A percentile compares a stretch with the other conserved stretches of the same genome.
These are phyloP conservation scores for Dendrophyllia cribrosa DNA, from an alignment of 64 coral and sea anemone genomes.

Conservation along the genomic window DNA sequence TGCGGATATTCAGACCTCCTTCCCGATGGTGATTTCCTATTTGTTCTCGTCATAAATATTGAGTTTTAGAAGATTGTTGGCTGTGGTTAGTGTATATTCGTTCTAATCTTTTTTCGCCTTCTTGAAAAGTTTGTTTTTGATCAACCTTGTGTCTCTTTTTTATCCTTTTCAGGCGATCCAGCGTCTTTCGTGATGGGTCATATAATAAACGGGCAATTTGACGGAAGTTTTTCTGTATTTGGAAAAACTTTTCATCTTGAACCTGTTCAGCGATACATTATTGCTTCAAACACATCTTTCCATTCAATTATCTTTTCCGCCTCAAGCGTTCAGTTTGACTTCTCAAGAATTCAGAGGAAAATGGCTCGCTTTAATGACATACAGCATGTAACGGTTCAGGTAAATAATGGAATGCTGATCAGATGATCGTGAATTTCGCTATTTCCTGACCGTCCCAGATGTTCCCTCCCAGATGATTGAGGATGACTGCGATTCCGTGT, in stretches of 20 bases:
- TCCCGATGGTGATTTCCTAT: no score
- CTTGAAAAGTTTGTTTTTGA: neutral
- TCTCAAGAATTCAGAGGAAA: slow-evolving; percentile 10
- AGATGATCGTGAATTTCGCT: no score
- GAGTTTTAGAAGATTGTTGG: no score
- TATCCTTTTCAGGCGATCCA: slow-evolving; percentile 31
- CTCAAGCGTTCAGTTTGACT: slow-evolving; percentile 40
- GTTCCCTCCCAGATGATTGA: no score
- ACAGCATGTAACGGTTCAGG: neutral
- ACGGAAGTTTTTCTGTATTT: slow-evolving; percentile 62
- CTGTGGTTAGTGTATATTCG: no score
- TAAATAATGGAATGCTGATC: neutral
- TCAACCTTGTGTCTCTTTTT: neutral
- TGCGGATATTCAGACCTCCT: no score
- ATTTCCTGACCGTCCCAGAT: no score
- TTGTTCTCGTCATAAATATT: no score
- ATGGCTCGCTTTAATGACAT: neutral
- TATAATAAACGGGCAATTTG: slow-evolving; percentile 70
- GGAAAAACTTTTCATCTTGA: slow-evolving; percentile 68
- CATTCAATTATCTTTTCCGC: slow-evolving; percentile 79
- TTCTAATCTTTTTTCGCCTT: no score
- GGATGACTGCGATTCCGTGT: no score
- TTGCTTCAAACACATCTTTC: slow-evolving; percentile 10
- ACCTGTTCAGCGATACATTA: slow-evolving; percentile 44
- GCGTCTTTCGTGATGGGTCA: slow-evolving; percentile 70